phyloP scores from a whole-genome alignment of 2,888 invertebrate species.

The Stenodera caucasica region DNA sequence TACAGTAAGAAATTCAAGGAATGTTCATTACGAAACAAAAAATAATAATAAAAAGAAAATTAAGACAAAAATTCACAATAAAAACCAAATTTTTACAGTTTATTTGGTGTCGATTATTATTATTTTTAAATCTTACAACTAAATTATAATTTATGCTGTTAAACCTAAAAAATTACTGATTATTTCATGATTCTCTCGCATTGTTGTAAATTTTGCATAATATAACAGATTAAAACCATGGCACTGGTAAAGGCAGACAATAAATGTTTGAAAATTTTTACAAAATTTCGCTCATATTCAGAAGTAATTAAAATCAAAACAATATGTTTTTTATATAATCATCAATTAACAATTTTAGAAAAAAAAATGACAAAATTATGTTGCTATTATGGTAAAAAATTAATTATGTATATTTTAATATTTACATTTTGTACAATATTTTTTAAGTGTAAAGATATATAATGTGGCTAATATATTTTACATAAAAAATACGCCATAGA shows the following conservation, averaged over 20 bases:
- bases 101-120: slow-evolving; percentile 35
- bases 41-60: slow-evolving; percentile 22
- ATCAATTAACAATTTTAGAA: neutral
- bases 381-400: slow-evolving; percentile 34
- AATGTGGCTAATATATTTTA: slow-evolving; percentile 25
- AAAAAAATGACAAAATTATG: slow-evolving; percentile 1
- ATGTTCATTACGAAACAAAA: slow-evolving; percentile 28
- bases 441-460: neutral
- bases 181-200: neutral
- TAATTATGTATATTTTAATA: slow-evolving; percentile 39
- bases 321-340: neutral
- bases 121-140: slow-evolving; percentile 30
- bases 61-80: slow-evolving; percentile 16
- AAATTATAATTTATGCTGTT: slow-evolving; percentile 31
- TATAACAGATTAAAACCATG: slow-evolving; percentile 26
- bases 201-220: slow-evolving; percentile 14
- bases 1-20: slow-evolving; percentile 19
- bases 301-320: slow-evolving; percentile 22
- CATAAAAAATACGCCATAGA: slow-evolving; percentile 28
- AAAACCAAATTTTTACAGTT: slow-evolving; percentile 27
- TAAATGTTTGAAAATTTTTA: neutral
- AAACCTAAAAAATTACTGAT: slow-evolving; percentile 24
- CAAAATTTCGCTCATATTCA: slow-evolving; percentile 31
- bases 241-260: slow-evolving; percentile 30
- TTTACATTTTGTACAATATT: slow-evolving; percentile 43